Evolutionary conservation across 2,888 invertebrate species (phyloP).

Genomic region (Nymphalis polychloros): DNA sequence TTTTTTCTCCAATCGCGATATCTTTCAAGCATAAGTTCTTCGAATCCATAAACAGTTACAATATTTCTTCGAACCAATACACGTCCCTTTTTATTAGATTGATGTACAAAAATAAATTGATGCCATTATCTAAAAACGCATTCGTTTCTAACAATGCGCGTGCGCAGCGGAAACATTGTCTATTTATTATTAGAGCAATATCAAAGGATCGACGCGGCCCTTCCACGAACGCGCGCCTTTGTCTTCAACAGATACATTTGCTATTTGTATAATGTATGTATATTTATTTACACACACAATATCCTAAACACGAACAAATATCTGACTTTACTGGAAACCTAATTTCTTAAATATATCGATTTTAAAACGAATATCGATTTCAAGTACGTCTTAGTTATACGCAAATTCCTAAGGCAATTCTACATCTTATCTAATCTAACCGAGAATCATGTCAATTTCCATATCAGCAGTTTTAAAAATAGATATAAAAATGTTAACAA

Average conservation of each 20-base stretch:
- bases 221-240: slow-evolving; percentile 52
- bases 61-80: slow-evolving; percentile 36
- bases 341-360: not conserved
- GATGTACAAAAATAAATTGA: slow-evolving; percentile 37
- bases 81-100: slow-evolving; percentile 33
- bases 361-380: not conserved
- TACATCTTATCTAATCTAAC: not conserved
- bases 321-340: not conserved
- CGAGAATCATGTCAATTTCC: not conserved
- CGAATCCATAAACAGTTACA: slow-evolving; percentile 32
- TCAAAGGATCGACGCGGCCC: slow-evolving; percentile 51
- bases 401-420: not conserved
- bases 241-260: slow-evolving; percentile 40
- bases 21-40: slow-evolving; percentile 38
- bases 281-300: slow-evolving; percentile 2
- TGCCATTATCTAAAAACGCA: slow-evolving; percentile 34
- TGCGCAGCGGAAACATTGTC: slow-evolving; percentile 37
- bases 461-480: not conserved
- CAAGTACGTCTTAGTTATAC: too few relatives aligned
- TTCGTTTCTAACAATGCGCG: slow-evolving; percentile 33
- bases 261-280: slow-evolving; percentile 18
- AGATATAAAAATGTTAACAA: not conserved
- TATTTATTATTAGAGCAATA: slow-evolving; percentile 59
- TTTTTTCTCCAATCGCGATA: not conserved
- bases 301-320: slow-evolving; percentile 2